Base-by-base conservation (phyloP, 2,888 invertebrate genomes). In the Pachliopta kotzebuea region DNA sequence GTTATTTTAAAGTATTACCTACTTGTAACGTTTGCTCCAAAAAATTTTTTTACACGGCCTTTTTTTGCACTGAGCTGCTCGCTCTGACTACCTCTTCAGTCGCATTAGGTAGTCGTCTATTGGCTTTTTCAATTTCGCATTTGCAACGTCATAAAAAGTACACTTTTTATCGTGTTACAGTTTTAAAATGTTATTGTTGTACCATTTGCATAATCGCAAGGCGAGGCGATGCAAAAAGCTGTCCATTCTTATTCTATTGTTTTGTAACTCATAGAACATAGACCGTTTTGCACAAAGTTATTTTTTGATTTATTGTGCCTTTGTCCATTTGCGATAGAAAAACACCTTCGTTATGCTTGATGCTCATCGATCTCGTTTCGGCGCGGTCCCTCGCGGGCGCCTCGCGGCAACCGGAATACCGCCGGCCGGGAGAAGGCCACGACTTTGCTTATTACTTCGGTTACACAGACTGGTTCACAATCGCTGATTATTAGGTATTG, bases 141-240 rank as follows among this genome's bases (percentile, higher is more conserved):
- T 84, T 78, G 83, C 84, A 86, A 82, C 74, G 74, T 80, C 82
- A 81, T 86, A 86, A 86, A 86, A 87, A 83, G 86, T 83, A 69
- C 68, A 72, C 70, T 81, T 84, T 87, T 83, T 76, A 73, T 77
- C 77, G 77, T 82, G 86, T 86, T 89, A 87, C 88, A 88, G 80
- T 90, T 90, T n/a, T 85, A 80, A 70, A 85, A 82, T 69, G 85
- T 84, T 85, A 90, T 86, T 88, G 88, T 84, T 77, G 77, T 77
- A 72, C 83, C 77, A 90, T 89, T 91, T 90, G 89, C 91, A 90
- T 90, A 90, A 88, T 86, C 87, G 81, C 84, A 81, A 83, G 79
- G 81, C 83, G 79, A 88, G 82, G 81, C 80, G 76, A 78, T 74
- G 84, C 81, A 88, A 90, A 90, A 90, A 89, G 81, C 74, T 71